Conservation (phyloP, 2,113 vertebrate genomes). For the Trogon surrucura region DNA sequence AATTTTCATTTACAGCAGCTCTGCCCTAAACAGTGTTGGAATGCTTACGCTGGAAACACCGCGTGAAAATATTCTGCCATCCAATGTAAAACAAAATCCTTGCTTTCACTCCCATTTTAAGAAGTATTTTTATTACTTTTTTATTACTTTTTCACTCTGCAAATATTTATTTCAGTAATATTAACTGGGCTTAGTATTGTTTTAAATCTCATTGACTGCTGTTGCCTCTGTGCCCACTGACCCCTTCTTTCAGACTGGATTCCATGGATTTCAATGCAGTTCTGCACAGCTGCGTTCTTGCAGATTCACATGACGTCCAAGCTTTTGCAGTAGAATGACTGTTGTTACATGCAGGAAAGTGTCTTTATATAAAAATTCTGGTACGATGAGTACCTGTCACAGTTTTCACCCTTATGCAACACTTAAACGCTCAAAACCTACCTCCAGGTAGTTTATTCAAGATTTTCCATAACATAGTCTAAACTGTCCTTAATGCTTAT, state of each 20-base stretch:
- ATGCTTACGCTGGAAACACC: background rate
- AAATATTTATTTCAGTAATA: background rate
- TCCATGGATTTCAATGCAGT: background rate
- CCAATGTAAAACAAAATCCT: background rate
- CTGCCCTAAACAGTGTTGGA: background rate
- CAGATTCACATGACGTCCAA: background rate
- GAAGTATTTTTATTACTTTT: background rate
- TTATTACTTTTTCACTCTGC: background rate
- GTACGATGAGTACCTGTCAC: background rate
- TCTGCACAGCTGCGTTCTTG: background rate
- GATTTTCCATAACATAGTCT: background rate
- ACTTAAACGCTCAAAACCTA: accelerated
- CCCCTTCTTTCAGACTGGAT: background rate
- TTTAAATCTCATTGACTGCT: background rate
- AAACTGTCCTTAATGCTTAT: background rate
- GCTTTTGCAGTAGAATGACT: background rate
- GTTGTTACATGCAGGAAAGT: background rate
- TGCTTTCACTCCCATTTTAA: background rate
- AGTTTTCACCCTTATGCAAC: background rate
- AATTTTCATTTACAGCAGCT: background rate
- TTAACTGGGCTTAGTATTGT: background rate
- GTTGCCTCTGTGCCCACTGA: background rate
- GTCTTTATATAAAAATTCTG: background rate
- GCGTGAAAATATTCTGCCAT: background rate
- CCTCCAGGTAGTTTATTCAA: background rate